Conservation (phyloP, 1,140 invertebrate species). For the Drosophila busckii region DNA sequence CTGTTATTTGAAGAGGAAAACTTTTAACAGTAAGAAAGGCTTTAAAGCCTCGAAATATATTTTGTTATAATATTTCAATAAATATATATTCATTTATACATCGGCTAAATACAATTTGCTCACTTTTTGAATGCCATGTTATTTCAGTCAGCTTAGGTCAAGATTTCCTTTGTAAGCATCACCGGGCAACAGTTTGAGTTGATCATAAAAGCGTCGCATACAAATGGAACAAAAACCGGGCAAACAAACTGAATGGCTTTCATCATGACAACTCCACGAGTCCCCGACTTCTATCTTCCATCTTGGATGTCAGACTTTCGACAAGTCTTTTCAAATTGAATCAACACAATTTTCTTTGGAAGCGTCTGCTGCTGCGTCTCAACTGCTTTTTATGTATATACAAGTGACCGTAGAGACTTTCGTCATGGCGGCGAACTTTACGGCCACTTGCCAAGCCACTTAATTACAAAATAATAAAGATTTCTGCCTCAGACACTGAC, state of each 20-base stretch:
- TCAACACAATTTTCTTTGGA: slow-evolving; percentile 66
- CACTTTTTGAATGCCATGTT: too few species aligned
- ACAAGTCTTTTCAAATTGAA: slow-evolving; percentile 61
- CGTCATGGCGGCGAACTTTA: slow-evolving; percentile 27
- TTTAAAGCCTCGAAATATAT: too few species aligned
- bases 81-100: too few species aligned
- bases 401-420: slow-evolving; percentile 43
- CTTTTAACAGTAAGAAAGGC: too few species aligned
- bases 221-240: slow-evolving; percentile 26
- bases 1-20: too few species aligned
- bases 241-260: slow-evolving; percentile 51
- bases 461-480: slow-evolving; percentile 77
- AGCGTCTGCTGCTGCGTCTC: slow-evolving; percentile 18
- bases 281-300: slow-evolving; percentile 32
- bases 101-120: too few species aligned
- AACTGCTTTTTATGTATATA: slow-evolving; percentile 31
- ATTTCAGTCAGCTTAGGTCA: too few species aligned
- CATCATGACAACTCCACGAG: slow-evolving; percentile 25
- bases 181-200: slow-evolving; percentile 17
- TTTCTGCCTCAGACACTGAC: slow-evolving; percentile 52
- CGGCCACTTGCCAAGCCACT: slow-evolving; percentile 58
- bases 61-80: too few species aligned
- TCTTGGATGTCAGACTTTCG: slow-evolving; percentile 33
- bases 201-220: slow-evolving; percentile 14
- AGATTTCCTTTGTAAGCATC: slow-evolving; percentile 31